Percentiles rank a stretch among this genome's conserved stretches.
These are phyloP conservation scores for Panthera tigris DNA, from an alignment of 2,113 vertebrate species.

Conservation along the genomic window DNA sequence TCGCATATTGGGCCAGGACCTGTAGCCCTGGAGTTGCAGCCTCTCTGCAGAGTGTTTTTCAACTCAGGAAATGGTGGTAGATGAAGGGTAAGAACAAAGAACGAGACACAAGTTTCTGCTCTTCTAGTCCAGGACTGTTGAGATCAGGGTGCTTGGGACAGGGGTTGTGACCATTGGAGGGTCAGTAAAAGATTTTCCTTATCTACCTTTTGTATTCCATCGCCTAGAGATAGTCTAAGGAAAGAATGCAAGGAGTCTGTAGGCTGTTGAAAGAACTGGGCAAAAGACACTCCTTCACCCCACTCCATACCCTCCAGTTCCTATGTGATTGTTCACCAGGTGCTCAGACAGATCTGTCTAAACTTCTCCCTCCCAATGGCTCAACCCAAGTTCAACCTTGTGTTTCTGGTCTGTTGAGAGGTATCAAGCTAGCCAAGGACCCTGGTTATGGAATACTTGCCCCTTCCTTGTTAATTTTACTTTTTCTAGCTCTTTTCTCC, in stretches of 20 bases:
- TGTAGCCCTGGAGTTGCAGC: not conserved
- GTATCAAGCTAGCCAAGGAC: not conserved
- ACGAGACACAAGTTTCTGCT: not conserved
- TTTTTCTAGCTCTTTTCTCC: not conserved
- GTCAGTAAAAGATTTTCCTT: not conserved
- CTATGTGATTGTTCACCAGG: not conserved
- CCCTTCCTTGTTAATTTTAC: not conserved
- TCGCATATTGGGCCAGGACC: not conserved
- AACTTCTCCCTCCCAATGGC: not conserved
- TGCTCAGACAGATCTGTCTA: not conserved
- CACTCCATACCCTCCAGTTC: not conserved
- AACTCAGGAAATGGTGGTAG: not conserved
- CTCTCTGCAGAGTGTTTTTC: not conserved
- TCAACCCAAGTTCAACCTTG: not conserved
- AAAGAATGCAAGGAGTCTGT: not conserved
- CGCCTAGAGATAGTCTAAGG: not conserved
- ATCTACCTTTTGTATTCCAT: not conserved
- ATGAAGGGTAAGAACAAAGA: not conserved
- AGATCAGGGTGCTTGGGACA: not conserved
- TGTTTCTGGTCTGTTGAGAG: constrained; percentile 24
- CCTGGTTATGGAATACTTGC: not conserved
- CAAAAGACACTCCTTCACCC: not conserved
- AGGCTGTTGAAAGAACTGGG: not conserved
- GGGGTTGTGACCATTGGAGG: not conserved
- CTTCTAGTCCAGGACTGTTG: not conserved